These are phyloP conservation scores for Bedellia somnulentella DNA, from an alignment of 2,888 invertebrate species.

Conservation along the genomic window DNA sequence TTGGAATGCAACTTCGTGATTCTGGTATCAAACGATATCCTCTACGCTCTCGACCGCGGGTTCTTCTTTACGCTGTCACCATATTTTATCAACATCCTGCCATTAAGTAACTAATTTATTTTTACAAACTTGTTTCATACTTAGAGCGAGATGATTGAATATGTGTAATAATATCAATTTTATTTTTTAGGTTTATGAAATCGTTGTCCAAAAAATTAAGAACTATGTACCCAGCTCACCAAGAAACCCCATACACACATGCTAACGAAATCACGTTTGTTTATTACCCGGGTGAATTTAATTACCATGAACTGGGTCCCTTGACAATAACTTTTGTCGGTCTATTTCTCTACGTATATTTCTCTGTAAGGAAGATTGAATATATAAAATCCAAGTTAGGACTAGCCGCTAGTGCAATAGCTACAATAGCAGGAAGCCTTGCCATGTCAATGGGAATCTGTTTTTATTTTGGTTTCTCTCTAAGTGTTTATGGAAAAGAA, in stretches of 20 bases:
- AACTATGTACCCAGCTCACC: slow-evolving; percentile 73
- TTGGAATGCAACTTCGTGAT: slow-evolving; percentile 89
- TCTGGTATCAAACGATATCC: slow-evolving; percentile 90
- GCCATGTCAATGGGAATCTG: slow-evolving; percentile 91
- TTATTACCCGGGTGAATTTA: slow-evolving; percentile 88
- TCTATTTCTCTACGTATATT: slow-evolving; percentile 91
- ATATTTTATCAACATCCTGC: slow-evolving; percentile 81
- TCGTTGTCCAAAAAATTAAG: slow-evolving; percentile 72
- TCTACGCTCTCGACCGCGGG: slow-evolving; percentile 77
- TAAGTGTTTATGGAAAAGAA: slow-evolving; percentile 83
- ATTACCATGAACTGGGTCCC: slow-evolving; percentile 82
- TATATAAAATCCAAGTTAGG: slow-evolving; percentile 84
- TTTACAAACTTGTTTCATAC: too few relatives aligned
- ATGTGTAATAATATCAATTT: too few relatives aligned
- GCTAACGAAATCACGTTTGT: slow-evolving; percentile 61
- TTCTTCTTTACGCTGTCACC: slow-evolving; percentile 89
- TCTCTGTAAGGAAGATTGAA: slow-evolving; percentile 94
- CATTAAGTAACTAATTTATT: slow-evolving; percentile 67
- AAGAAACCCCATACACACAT: slow-evolving; percentile 38
- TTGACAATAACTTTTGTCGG: slow-evolving; percentile 81
- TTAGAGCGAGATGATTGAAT: too few relatives aligned
- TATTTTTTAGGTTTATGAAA: slow-evolving; percentile 69
- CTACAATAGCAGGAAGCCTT: slow-evolving; percentile 84
- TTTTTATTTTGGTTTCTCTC: slow-evolving; percentile 82
- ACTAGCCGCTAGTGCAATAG: slow-evolving; percentile 86